Evolutionary conservation across 2,797 vertebrate genomes (phyloP).

Genomic region (Ibycter americanus): DNA sequence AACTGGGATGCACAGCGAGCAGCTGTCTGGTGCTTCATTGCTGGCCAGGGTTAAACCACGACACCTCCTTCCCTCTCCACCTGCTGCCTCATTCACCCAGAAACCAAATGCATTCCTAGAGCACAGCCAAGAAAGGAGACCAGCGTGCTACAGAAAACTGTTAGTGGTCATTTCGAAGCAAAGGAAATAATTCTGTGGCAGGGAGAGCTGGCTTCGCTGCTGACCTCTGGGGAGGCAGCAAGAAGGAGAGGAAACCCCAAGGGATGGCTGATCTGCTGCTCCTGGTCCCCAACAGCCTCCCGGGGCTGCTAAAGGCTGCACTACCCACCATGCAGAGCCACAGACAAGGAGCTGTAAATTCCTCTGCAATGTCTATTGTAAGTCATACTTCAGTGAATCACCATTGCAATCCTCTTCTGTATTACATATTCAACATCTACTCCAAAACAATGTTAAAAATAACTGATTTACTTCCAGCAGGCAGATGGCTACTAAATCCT

Average conservation of each 20-base stretch:
- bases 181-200: background rate
- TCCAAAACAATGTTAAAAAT: constrained; percentile 24
- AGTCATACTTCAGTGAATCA: background rate
- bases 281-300: background rate
- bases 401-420: background rate
- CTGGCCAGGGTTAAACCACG: too few relatives aligned
- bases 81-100: background rate
- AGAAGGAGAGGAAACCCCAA: background rate
- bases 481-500: background rate
- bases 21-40: too few relatives aligned
- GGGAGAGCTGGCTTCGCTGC: background rate
- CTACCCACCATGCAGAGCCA: background rate
- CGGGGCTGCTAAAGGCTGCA: background rate
- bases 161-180: background rate
- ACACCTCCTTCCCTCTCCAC: background rate
- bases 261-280: background rate
- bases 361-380: background rate
- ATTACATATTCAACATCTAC: background rate
- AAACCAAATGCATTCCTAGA: background rate
- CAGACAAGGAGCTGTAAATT: background rate
- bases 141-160: background rate
- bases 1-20: too few relatives aligned
- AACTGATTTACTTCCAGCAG: background rate
- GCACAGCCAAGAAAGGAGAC: background rate
- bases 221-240: background rate